These are phyloP conservation scores for Orycteropus afer DNA, from an alignment of 2,113 vertebrate genomes.

Conservation along the genomic window DNA sequence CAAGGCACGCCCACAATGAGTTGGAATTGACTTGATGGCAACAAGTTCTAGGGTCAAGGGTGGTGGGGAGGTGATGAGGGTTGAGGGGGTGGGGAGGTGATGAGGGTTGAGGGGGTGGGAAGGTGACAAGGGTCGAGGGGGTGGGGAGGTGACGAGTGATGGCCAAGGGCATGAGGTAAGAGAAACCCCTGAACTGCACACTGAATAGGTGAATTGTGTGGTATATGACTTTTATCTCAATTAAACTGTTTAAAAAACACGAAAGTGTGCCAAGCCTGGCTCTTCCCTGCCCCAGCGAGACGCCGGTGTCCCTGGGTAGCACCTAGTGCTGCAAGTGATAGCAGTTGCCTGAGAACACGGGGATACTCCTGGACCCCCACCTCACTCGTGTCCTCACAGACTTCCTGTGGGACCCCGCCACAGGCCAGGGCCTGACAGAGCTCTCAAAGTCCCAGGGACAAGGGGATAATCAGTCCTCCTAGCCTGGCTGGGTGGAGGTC, in stretches of 20 bases:
- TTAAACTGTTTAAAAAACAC: background rate
- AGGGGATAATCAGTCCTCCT: too few species aligned
- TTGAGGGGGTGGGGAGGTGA: too few species aligned
- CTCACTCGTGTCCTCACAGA: background rate
- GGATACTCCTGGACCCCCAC: background rate
- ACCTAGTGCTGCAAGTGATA: background rate
- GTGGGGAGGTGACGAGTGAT: too few species aligned
- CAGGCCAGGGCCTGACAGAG: background rate
- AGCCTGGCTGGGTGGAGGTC: background rate
- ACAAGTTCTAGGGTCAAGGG: too few species aligned
- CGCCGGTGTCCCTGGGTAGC: background rate
- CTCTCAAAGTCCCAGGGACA: background rate
- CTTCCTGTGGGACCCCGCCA: background rate
- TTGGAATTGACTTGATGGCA: too few species aligned
- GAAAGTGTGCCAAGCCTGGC: background rate
- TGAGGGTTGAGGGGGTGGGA: too few species aligned
- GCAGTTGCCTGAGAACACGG: background rate
- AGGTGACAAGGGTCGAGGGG: too few species aligned
- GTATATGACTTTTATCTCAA: background rate
- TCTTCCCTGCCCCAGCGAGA: background rate
- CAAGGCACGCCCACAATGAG: too few species aligned
- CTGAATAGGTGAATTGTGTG: accelerated
- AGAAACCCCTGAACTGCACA: accelerated
- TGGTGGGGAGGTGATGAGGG: too few species aligned
- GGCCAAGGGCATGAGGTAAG: too few species aligned